Evolutionary conservation across 1,140 invertebrate species (phyloP).

Genomic region (Drosophila littoralis): DNA sequence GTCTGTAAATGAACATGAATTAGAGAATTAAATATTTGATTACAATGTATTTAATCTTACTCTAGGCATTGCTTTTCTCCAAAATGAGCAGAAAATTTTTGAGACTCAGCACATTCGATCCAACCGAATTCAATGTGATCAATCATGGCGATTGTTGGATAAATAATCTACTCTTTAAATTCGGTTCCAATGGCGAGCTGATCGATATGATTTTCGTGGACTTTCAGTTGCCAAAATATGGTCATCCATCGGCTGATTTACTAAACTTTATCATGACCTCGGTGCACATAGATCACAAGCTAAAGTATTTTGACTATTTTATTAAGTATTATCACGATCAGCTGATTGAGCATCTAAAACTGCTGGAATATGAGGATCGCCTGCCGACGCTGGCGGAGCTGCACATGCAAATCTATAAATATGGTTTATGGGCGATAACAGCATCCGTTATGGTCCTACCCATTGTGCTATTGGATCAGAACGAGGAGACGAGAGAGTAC

Average conservation of each 20-base stretch:
- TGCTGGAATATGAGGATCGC: conserved; percentile 48
- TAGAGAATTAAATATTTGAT: too few relatives aligned
- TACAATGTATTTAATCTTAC: neutral
- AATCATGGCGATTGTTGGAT: conserved; percentile 88
- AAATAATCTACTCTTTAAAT: conserved; percentile 87
- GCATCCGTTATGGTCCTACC: conserved; percentile 66
- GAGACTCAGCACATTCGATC: conserved; percentile 45
- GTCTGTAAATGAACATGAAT: neutral
- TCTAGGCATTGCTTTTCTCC: conserved; percentile 25
- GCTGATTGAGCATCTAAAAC: conserved; percentile 45
- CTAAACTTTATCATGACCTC: conserved; percentile 62
- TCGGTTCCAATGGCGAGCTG: conserved; percentile 68
- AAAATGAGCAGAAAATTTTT: conserved; percentile 35
- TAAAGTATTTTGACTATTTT: conserved; percentile 59
- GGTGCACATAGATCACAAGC: conserved; percentile 46
- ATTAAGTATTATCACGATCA: conserved; percentile 59
- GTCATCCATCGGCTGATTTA: conserved; percentile 60
- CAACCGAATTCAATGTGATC: conserved; percentile 86
- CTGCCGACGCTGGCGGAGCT: conserved; percentile 52
- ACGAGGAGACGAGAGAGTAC: conserved; percentile 49
- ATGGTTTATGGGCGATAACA: conserved; percentile 48
- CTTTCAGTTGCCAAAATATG: conserved; percentile 60
- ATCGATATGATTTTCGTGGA: conserved; percentile 59
- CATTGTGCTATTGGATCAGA: conserved; percentile 63
- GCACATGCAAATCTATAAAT: conserved; percentile 47